Base-by-base conservation (phyloP, 1,140 invertebrate genomes). In the Macrotrachela quadricornifera region DNA sequence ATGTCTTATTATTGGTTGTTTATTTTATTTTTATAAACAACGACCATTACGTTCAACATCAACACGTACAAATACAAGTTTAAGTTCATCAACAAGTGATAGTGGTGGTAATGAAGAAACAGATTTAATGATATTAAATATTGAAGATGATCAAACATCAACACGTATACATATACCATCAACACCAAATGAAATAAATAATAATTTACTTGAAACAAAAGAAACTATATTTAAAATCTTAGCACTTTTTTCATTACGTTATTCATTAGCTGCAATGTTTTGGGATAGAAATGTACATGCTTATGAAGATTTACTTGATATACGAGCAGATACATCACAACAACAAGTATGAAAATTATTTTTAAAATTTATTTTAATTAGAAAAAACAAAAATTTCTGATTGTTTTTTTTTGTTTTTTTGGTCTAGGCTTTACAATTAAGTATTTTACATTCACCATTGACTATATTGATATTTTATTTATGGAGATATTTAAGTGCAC, bases 1-100 rank as follows among this genome's bases (percentile, higher is more conserved):
- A 6, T 59, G 59, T 21, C 51, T 66, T 4, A 59, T 38, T 15
- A 41, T 54, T 12, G 55, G 50, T 16, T 30, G 57, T 1, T 39
- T 41, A 30, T n/a, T 55, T 9, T 54, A 46, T 36, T 45, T 58
- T 12, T 36, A 45, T 2, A 52, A 52, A 41, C 38, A 46, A 14
- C 46, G 45, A 40, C 51, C 21, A 30, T 30, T 8, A 4, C 21
- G 21, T 30, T 30, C 21, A 4, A 8, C 8, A 4, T 8, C 21
- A 30, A 30, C 21, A 30, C 21, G 21, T 30, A 4, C 21, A 30
- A 4, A 30, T 30, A 8, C 3, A 30, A 4, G 8, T 30, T 2
- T 8, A 30, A 30, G 21, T 30, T 30, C 21, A 30, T 30, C 21
- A 30, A 8, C 21, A 30, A 30, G 21, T 30, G 21, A 30, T 30